Base-by-base conservation (phyloP, 1,140 invertebrate species). In the Aphaenogaster floridana region DNA sequence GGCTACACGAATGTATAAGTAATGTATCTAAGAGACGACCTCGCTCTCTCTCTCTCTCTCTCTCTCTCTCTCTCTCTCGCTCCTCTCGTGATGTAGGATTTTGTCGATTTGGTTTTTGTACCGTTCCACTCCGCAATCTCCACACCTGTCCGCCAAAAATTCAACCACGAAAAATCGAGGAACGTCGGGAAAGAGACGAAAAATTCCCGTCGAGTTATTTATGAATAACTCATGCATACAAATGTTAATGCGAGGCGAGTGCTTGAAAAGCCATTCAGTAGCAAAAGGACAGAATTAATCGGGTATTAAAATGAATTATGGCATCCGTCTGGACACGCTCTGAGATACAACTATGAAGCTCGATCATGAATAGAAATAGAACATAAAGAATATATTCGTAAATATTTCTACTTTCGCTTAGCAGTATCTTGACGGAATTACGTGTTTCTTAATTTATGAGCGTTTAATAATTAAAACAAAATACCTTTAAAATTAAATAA, bases 1-100 rank as follows among this genome's bases (percentile, higher is more conserved):
- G 66, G 81, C 64, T 42, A 84, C 63, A 77, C 91, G 93, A 93
- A 93, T 93, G 91, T 76, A 93, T 93, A 93, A 93, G 90, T 93
- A 93, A 93, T 92, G 84, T 72, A 90, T 87, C 84, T 87, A 78
- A 88, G 80, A 88, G 76, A 57, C 83, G 69, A 54, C 81, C 64
- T 86, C 85, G 50, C 68, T 63, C 83, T 74, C 21, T 21, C 21
- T 21, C 68, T 63, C 83, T 74, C 68, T 63, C 83, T 74, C 68
- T 63, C 83, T 74, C 68, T 63, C 83, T 74, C 68, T 63, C 83
- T 74, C 68, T 63, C 83, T 74, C 57, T 50, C 64, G 48, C 45
- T 68, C 74, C 81, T 9, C 66, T 42, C 3, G 5, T 52, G 39
- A 80, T 69, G 21, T n/a, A 34, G 13, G 50, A 64, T 74, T 84